Base-by-base conservation (phyloP, 2,113 vertebrate genomes). In the Pleuronectes platessa region DNA sequence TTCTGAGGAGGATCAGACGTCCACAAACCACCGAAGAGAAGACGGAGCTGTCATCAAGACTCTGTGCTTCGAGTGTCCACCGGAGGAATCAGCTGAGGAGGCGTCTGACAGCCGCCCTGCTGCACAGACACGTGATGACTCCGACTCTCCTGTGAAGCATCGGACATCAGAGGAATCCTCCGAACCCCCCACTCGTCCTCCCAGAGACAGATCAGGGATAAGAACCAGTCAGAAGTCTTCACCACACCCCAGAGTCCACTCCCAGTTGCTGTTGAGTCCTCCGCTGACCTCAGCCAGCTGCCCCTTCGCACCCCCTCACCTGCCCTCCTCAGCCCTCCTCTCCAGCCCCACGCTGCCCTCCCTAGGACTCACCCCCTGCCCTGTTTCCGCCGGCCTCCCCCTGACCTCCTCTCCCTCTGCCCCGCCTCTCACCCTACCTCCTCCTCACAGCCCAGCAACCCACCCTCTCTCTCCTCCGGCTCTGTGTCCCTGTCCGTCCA, bases 201-300 rank as follows among this genome's bases (percentile, higher is more conserved):
- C 58, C 37, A 31, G 42, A 60, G 69, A 74, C 18, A 49, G 2
- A 55, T 18, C 3, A 1, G 10, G 5, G 26, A 66, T 55, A 51
- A 51, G 64, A 2, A n/a, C n/a, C 45, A 49, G 17, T 49, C 45
- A 54, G 21, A 45, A 40, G n/a, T 47, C 21, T 61, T 40, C 21
- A 6, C 45, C 6, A 15, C 14, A 2, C 1, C 71, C 17, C 15
- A 2, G 27, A 0, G 60, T 67, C 54, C 20, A 2, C 12, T 26
- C 88, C 26, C 82, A 83, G 78, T 60, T 89, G 26, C 73, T 78
- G n/a, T 14, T 78, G 51, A 90, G 85, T 49, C 89, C 86, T 40
- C 47, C 68, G 56, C 78, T 42, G 31, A 66, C 80, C 17, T 79
- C 70, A 12, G 72, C 76, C 0, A 65, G 62, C 6, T 49, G 21